Base-by-base conservation (phyloP, 2,113 vertebrate species). In the Lophura nycthemera region DNA sequence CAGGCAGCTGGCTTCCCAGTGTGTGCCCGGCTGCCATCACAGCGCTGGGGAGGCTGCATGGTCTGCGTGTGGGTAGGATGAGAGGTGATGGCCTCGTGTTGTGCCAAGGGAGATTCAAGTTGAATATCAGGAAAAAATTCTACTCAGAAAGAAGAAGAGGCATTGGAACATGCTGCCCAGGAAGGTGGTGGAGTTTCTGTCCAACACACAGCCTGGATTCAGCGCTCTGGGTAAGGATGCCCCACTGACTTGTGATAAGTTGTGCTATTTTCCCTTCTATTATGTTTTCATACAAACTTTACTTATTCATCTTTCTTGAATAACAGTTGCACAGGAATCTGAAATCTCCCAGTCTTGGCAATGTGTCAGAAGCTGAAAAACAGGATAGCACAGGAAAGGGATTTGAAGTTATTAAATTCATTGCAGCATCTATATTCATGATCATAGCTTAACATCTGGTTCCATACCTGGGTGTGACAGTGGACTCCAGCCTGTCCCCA, bases 371-470 rank as follows among this genome's bases (percentile, higher is more conserved):
- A 32, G 36, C 32, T 45, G 32, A 25, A 21, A 32, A 45, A 5
- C 38, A 38, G 56, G 45, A 52, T 2, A 27, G 20, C 20, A 13
- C 8, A 6, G 56, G 20, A 27, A 11, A 27, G 27, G 25, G 38
- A 11, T 32, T 52, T 20, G 8, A 16, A 45, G 4, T 27, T 13
- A 13, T 5, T 24, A 27, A 32, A 3, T 30, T 24, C 40, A 9
- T 8, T 4, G 20, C 22, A 10, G 56, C 8, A 19, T 13, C 70
- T 10, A 0, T 5, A 29, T 13, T 15, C 20, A 8, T 13, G 10
- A 8, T 11, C 59, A 29, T 1, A 16, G 32, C 48, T 32, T 4
- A 21, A 16, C 1, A 11, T 4, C 40, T 2, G 17, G 12, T 2
- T 4, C 36, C 19, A 11, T 40, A 6, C 27, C 38, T 59, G 56